phyloP scores from a whole-genome alignment of 2,888 invertebrate genomes.

The Pseudeuparius sepicola region DNA sequence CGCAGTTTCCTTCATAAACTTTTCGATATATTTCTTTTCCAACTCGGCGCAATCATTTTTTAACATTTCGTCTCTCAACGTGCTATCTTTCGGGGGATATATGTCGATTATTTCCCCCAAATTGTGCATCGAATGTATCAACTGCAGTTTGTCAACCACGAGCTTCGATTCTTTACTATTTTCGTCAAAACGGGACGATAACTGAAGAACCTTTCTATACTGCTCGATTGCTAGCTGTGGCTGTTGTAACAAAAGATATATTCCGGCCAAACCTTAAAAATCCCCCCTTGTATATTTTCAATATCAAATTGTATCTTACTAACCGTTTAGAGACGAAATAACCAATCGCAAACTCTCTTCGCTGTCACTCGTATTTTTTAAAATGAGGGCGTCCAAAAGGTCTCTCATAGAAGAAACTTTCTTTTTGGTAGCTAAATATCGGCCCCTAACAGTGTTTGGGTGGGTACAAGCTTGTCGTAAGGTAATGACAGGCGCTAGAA shows the following conservation, averaged over 20 bases:
- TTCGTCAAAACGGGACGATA: constrained; percentile 35
- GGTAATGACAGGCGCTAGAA: constrained; percentile 53
- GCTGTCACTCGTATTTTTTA: constrained; percentile 48
- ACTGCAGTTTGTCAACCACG: constrained; percentile 51
- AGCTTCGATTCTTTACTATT: constrained; percentile 38
- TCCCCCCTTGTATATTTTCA: constrained; percentile 5
- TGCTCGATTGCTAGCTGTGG: constrained; percentile 46
- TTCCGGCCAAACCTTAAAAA: constrained; percentile 48
- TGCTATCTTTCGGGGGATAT: constrained; percentile 37
- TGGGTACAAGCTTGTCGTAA: constrained; percentile 64
- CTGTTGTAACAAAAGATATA: constrained; percentile 47
- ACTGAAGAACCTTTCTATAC: constrained; percentile 51
- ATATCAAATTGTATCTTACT: constrained; percentile 8
- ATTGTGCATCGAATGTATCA: constrained; percentile 60
- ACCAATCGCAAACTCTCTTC: constrained; percentile 53
- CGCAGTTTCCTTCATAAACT: constrained; percentile 29
- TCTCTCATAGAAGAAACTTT: constrained; percentile 53
- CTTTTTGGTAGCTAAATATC: constrained; percentile 44
- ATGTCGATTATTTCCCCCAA: constrained; percentile 43
- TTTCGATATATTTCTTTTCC: constrained; percentile 48
- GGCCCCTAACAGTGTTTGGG: constrained; percentile 51
- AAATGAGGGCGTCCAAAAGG: constrained; percentile 53
- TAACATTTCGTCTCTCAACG: constrained; percentile 43
- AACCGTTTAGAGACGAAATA: constrained; percentile 57
- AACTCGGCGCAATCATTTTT: constrained; percentile 42